A percentile compares a stretch with the other conserved stretches of the same genome.
These are phyloP conservation scores for Corythaeola cristata DNA, from an alignment of 2,113 vertebrate species.

Conservation along the genomic window DNA sequence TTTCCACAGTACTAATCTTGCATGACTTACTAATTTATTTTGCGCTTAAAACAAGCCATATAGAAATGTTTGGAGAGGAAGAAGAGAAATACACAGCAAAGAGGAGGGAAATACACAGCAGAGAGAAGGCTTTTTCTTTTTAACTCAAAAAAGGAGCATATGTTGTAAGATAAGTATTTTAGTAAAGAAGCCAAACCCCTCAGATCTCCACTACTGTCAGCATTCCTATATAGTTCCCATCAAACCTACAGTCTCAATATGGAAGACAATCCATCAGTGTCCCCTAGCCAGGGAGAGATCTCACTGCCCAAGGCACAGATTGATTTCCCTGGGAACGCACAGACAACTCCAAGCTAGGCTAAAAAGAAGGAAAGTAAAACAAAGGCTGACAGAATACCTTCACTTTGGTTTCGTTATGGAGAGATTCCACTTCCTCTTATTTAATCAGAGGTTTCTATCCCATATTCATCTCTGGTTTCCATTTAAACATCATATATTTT, in stretches of 20 bases:
- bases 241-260: slow-evolving; percentile 9
- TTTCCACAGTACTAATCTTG: neutral
- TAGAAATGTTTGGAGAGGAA: neutral
- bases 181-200: neutral
- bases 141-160: neutral
- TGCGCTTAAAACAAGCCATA: neutral
- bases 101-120: neutral
- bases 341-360: neutral
- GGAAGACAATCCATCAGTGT: slow-evolving; percentile 12
- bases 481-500: neutral
- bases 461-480: neutral
- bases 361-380: neutral
- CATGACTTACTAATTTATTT: neutral
- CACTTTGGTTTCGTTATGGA: neutral
- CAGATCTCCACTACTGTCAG: neutral
- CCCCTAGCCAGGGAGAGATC: neutral
- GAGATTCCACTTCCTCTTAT: neutral
- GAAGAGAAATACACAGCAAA: neutral
- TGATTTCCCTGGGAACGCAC: neutral
- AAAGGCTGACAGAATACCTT: neutral
- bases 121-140: neutral
- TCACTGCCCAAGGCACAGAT: neutral
- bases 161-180: neutral
- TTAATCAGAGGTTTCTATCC: neutral
- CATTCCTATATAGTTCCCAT: neutral